Evolutionary conservation across 2,888 invertebrate species (phyloP), one percentile per base, ranked within the genome.

Genomic region (Melanchra persicariae): DNA sequence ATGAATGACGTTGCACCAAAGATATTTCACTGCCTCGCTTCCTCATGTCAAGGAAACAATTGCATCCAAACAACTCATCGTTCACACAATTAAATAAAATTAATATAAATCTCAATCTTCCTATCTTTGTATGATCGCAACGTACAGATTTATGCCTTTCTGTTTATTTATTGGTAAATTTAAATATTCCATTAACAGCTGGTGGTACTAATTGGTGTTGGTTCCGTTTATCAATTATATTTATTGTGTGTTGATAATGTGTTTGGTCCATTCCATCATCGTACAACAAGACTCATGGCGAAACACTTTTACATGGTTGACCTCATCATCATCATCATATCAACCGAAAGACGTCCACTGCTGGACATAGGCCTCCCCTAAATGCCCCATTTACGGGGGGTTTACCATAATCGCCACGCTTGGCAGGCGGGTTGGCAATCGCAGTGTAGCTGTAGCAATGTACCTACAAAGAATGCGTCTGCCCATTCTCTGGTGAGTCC

Each of bases 31-130:
- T 60, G 6, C 9, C 24, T 19, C n/a, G 12, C 64, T 79, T 79
- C 79, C 74, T 79, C 12, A 9, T 83, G 62, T 60, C 81, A 74
- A 74, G 83, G 68, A 82, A 79, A 79, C 52, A 59, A 40, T 47
- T 63, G 59, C 51, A 59, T 47, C 19, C 54, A 58, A 22, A 19
- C 26, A 30, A 77, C 24, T 34, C 77, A 61, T 54, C 34, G 26
- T 45, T 54, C 57, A 24, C 49, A 55, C 62, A 49, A 63, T 60
- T 66, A 62, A 77, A 66, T 66, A 17, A 78, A 69, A 71, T 65
- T 63, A 55, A 55, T 52, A 70, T 63, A 40, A 60, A 63, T 77
- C 59, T 61, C 12, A 77, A 60, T 81, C 45, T 34, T 49, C 22
- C 17, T 62, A 66, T 66, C 43, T 49, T 19, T 30, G 43, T 22